Percentiles rank a stretch among this genome's conserved stretches.
phyloP scores from a whole-genome alignment of 2,888 invertebrate species.

The Drosophila helvetica region DNA sequence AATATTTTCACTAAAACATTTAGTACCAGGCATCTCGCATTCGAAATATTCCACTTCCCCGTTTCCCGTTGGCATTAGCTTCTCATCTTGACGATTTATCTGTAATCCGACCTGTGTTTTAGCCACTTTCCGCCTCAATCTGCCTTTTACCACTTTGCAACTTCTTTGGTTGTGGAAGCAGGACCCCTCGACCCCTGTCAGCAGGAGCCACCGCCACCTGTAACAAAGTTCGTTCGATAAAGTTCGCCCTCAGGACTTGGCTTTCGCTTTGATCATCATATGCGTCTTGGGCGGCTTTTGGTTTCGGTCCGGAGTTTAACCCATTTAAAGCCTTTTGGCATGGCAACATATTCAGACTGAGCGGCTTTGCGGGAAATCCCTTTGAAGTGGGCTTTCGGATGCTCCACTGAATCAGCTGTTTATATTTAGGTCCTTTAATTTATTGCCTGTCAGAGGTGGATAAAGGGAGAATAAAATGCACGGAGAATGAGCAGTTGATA shows the following conservation, averaged over 20 bases:
- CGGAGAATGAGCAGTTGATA: conserved; percentile 49
- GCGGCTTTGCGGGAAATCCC: conserved; percentile 34
- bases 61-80: conserved; percentile 21
- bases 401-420: conserved; percentile 31
- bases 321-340: conserved; percentile 23
- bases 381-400: conserved; percentile 56
- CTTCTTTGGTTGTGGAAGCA: conserved; percentile 1
- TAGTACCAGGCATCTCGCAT: too few species aligned
- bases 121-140: conserved; percentile 37
- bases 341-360: conserved; percentile 28
- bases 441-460: conserved; percentile 46
- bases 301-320: conserved; percentile 24
- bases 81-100: conserved; percentile 36
- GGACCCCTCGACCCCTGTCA: conserved; percentile 11
- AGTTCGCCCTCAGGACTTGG: conserved; percentile 36
- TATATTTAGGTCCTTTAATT: conserved; percentile 42
- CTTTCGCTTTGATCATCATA: conserved; percentile 49
- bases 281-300: conserved; percentile 40
- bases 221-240: conserved; percentile 45
- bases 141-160: conserved; percentile 31
- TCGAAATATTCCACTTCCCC: conserved; percentile 10
- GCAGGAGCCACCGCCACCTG: conserved; percentile 27
- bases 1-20: too few species aligned
- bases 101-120: conserved; percentile 35
- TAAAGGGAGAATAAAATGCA: background rate